These are phyloP conservation scores for Hemitrygon akajei DNA, from an alignment of 2,797 vertebrate genomes.

Conservation along the genomic window DNA sequence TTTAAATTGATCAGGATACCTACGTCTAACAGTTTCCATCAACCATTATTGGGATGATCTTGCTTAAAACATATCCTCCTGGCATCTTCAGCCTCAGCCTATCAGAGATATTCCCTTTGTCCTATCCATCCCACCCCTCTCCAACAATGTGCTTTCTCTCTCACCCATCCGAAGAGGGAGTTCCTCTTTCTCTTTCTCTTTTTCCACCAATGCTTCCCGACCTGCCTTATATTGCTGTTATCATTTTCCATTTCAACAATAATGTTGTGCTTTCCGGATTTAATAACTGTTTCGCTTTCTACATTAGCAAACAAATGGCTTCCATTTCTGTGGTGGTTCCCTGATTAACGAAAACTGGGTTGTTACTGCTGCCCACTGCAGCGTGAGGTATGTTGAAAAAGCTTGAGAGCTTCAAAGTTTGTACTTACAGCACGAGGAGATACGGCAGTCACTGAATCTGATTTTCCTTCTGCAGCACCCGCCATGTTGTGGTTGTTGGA, in stretches of 20 bases:
- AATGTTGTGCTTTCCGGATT: neutral
- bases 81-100: too few species aligned
- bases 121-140: too few species aligned
- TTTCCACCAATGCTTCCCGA: too few species aligned
- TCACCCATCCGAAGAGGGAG: too few species aligned
- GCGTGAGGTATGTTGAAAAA: conserved; percentile 47
- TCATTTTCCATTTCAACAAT: neutral
- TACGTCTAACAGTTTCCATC: too few species aligned
- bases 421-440: neutral
- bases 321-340: conserved; percentile 54
- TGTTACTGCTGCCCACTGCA: conserved; percentile 52
- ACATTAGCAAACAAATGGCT: conserved; percentile 44
- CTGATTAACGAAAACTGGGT: conserved; percentile 54
- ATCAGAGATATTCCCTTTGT: too few species aligned
- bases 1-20: too few species aligned
- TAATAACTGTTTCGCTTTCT: neutral
- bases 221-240: too few species aligned
- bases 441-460: neutral
- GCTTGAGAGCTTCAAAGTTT: neutral
- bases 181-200: too few species aligned
- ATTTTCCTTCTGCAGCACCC: neutral
- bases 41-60: too few species aligned
- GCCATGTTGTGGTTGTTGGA: neutral
- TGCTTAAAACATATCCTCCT: too few species aligned
- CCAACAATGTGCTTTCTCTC: too few species aligned